A percentile compares a stretch with the other conserved stretches of the same genome.
Evolutionary conservation across 2,888 invertebrate species (phyloP).

Genomic region (Listrodromus nycthemerus): DNA sequence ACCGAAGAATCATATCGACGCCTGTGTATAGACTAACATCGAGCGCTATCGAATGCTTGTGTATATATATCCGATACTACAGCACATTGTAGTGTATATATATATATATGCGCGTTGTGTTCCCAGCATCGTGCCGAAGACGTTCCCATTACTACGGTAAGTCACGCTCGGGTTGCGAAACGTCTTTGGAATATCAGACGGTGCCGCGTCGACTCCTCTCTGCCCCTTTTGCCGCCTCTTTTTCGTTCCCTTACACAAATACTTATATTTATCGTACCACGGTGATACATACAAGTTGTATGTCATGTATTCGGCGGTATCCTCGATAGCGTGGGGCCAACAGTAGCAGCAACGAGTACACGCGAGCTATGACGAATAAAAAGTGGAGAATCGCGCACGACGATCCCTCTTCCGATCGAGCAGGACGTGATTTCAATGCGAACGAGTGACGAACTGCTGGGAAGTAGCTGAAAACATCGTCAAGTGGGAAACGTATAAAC

Average conservation of each 20-base stretch:
- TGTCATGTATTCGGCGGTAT: constrained; percentile 65
- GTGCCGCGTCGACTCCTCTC: constrained; percentile 49
- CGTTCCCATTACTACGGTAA: constrained; percentile 65
- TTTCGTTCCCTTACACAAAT: constrained; percentile 55
- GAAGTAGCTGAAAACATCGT: constrained; percentile 48
- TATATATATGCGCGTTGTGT: constrained; percentile 42
- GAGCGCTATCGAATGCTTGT: constrained; percentile 25
- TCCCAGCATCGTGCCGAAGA: constrained; percentile 62
- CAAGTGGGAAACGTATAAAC: constrained; percentile 45
- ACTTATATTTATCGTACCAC: constrained; percentile 40
- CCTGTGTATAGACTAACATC: constrained; percentile 26
- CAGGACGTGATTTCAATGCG: constrained; percentile 76
- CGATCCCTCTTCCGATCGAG: constrained; percentile 70
- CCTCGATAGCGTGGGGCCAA: constrained; percentile 49
- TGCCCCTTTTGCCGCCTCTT: constrained; percentile 13
- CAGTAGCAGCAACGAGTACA: constrained; percentile 48
- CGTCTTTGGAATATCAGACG: constrained; percentile 71
- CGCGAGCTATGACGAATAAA: constrained; percentile 41
- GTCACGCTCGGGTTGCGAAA: constrained; percentile 69
- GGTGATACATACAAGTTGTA: constrained; percentile 46
- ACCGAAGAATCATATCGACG: constrained; percentile 37
- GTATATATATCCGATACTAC: constrained; percentile 18
- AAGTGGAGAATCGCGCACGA: constrained; percentile 33
- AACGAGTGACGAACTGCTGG: constrained; percentile 66
- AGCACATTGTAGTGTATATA: not conserved